Evolutionary conservation across 2,797 vertebrate genomes (phyloP).

Genomic region (Allobates femoralis): DNA sequence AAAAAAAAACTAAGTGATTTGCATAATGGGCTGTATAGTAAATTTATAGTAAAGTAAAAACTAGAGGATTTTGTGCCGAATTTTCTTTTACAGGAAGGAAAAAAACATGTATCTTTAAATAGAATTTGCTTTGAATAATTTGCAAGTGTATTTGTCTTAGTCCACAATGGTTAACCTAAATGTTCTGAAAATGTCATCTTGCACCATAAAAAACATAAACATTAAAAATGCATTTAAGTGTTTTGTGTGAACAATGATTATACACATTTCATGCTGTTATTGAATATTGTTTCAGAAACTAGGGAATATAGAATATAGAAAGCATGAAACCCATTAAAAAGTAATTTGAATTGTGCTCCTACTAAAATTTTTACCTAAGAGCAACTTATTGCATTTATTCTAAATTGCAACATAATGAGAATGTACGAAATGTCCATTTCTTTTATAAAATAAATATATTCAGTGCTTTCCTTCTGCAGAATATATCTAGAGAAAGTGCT

Average conservation of each 20-base stretch:
- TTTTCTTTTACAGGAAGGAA: background rate
- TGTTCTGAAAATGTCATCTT: conserved; percentile 54
- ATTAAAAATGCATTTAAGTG: conserved; percentile 62
- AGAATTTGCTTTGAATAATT: conserved; percentile 19
- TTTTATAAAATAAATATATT: conserved; percentile 33
- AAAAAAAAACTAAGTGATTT: too few relatives aligned
- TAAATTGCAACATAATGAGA: conserved; percentile 69
- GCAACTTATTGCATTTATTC: conserved; percentile 71
- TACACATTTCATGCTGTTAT: conserved; percentile 67
- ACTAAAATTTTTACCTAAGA: conserved; percentile 72
- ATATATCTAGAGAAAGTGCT: background rate
- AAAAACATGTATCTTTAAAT: background rate
- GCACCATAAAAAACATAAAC: conserved; percentile 58
- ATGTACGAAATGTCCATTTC: conserved; percentile 58
- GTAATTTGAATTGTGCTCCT: conserved; percentile 72
- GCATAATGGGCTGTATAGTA: background rate
- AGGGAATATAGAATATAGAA: conserved; percentile 67
- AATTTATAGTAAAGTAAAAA: background rate
- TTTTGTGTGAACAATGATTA: conserved; percentile 63
- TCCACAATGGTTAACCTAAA: conserved; percentile 51
- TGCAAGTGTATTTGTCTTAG: conserved; percentile 40
- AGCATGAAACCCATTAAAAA: conserved; percentile 73
- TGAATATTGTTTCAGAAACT: conserved; percentile 72
- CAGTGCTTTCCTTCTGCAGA: background rate
- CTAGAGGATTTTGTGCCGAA: background rate